Conservation (phyloP, 1,140 invertebrate genomes). For the Papilio machaon region DNA sequence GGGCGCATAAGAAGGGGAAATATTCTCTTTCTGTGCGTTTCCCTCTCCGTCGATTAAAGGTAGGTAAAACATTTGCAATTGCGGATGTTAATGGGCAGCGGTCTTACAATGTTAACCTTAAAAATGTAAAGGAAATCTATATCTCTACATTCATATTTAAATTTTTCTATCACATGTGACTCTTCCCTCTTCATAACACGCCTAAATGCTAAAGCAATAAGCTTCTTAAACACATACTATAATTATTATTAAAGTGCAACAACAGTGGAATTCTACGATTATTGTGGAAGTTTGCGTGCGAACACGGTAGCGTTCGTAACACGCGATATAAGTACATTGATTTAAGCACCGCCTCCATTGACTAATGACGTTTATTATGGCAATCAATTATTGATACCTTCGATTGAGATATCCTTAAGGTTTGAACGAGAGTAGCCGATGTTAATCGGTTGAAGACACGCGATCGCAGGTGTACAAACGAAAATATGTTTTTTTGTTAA, state of each 20-base stretch:
- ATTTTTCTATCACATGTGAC: neutral
- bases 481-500: conserved; percentile 35
- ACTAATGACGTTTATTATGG: conserved; percentile 77
- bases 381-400: conserved; percentile 74
- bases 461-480: conserved; percentile 56
- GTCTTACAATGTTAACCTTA: too few relatives aligned
- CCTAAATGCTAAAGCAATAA: neutral
- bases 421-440: conserved; percentile 66
- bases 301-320: conserved; percentile 72
- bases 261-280: conserved; percentile 49
- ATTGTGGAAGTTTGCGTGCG: conserved; percentile 60
- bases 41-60: too few relatives aligned
- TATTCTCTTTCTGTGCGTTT: too few relatives aligned
- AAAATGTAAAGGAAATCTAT: neutral
- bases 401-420: conserved; percentile 74
- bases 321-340: conserved; percentile 63
- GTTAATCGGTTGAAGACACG: conserved; percentile 73
- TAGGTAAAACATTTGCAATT: too few relatives aligned
- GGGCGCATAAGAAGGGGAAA: too few relatives aligned
- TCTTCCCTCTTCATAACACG: neutral
- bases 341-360: conserved; percentile 61
- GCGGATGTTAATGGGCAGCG: too few relatives aligned
- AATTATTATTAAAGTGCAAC: neutral
- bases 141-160: neutral
- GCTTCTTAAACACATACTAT: neutral